Evolutionary conservation across 64 coral and sea anemone species (phyloP), one percentile per base, ranked within the genome.

Genomic region (Cladopsammia gracilis): DNA sequence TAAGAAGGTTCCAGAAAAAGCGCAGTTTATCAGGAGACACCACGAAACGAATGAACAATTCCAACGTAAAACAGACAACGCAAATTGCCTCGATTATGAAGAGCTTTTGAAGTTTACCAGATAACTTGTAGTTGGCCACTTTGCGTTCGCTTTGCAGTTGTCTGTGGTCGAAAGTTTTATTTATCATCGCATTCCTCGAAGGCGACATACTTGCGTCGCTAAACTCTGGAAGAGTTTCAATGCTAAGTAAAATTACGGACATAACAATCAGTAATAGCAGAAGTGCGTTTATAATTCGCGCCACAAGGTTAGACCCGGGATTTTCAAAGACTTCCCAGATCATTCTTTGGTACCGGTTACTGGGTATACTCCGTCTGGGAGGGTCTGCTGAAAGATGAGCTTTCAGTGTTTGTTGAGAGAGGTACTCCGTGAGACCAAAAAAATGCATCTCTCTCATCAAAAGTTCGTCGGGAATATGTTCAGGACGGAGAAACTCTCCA

Each of bases 371-470:
- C 10, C 14, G 52, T 86, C n/a, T 58, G 12, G 79, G 3, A 16
- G 43, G 10, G 59, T 48, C 12, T n/a, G 59, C 43, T 64, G 64
- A 11, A 47, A 64, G 22, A 60, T n/a, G 16, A 47, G 23, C 25
- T 74, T 26, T 85, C 34, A 34, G 46, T 92, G 7, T 72, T 0
- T 24, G 4, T n/a, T 62, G 42, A 44, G 65, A 75, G 8, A 92
- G 46, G 44, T 92, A 86, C 9, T 75, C 54, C 15, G 64, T 58
- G 56, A 92, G 83, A 25, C 90, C 90, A 23, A 86, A 92, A 65
- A 92, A 92, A 9, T 92, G 42, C 71, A 92, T 75, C 53, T 92
- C 90, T 34, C 85, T 71, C 44, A 77, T 67, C 26, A 92, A 25
- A 42, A 92, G 71, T 25, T 92, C 54, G 70, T 85, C 80, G 8